Conservation (phyloP, 2,113 vertebrate genomes). For the Nematolebias whitei region DNA sequence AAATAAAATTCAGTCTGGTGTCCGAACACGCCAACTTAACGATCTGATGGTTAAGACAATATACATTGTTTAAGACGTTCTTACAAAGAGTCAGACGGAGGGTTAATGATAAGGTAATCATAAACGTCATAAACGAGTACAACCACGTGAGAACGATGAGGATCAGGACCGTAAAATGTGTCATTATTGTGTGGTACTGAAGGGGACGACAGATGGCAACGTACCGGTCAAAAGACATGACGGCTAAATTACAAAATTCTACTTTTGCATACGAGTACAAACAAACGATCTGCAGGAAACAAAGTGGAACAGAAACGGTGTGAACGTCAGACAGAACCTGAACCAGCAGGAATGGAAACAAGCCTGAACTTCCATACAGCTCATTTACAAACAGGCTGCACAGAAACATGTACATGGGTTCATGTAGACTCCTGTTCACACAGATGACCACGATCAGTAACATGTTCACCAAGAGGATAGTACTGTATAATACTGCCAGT, state of each 20-base stretch:
- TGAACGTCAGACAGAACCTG: slow-evolving; percentile 44
- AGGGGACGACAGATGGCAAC: slow-evolving; percentile 48
- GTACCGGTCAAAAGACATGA: slow-evolving; percentile 54
- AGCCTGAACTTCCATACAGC: slow-evolving; percentile 29
- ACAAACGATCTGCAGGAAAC: slow-evolving; percentile 69
- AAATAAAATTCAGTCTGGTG: slow-evolving; percentile 1
- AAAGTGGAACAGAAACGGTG: slow-evolving; percentile 6
- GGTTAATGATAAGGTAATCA: slow-evolving; percentile 17
- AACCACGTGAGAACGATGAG: background rate
- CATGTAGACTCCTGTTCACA: slow-evolving; percentile 57
- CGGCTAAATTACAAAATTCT: slow-evolving; percentile 51
- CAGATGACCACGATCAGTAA: slow-evolving; percentile 42
- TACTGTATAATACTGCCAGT: background rate
- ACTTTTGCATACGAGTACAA: slow-evolving; percentile 37
- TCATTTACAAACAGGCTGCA: slow-evolving; percentile 58
- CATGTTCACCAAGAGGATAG: background rate
- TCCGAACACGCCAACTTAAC: slow-evolving; percentile 62
- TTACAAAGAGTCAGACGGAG: background rate
- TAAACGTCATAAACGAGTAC: background rate
- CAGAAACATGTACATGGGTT: slow-evolving; percentile 72
- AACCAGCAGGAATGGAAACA: slow-evolving; percentile 28
- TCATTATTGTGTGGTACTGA: slow-evolving; percentile 16
- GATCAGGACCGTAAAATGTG: accelerated
- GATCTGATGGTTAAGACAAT: slow-evolving; percentile 37
- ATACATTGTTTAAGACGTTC: background rate